Percentiles rank a stretch among this genome's conserved stretches.
Evolutionary conservation across 2,888 invertebrate species (phyloP).

Genomic region (Aplocera efformata): DNA sequence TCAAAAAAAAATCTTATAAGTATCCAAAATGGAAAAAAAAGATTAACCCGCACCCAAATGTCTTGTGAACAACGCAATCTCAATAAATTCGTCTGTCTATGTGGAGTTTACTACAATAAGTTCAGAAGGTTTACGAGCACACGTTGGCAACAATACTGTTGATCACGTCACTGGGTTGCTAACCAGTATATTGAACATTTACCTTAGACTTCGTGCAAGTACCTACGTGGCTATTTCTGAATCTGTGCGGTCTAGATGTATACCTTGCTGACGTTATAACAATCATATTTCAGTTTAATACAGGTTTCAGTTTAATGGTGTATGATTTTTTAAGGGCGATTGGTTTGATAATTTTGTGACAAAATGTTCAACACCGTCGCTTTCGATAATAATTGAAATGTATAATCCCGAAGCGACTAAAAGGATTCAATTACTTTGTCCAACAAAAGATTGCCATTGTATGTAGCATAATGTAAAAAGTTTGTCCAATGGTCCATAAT

Average conservation of each 20-base stretch:
- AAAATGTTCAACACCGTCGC: too few relatives aligned
- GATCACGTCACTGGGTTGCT: constrained; percentile 24
- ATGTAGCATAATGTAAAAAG: constrained; percentile 60
- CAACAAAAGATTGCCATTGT: constrained; percentile 42
- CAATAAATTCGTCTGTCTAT: constrained; percentile 18
- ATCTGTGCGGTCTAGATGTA: constrained; percentile 51
- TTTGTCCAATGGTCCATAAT: constrained; percentile 55
- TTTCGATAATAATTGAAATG: constrained; percentile 6
- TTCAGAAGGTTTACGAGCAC: constrained; percentile 25
- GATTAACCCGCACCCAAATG: background rate
- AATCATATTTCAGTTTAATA: background rate
- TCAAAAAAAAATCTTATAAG: too few relatives aligned
- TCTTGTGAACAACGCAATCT: constrained; percentile 15
- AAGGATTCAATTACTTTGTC: constrained; percentile 39
- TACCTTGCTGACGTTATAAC: constrained; percentile 31
- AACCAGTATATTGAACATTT: constrained; percentile 17
- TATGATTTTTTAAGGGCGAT: too few relatives aligned
- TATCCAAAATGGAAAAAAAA: too few relatives aligned
- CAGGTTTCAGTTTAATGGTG: too few relatives aligned
- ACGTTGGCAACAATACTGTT: constrained; percentile 27
- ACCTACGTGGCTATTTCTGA: constrained; percentile 55
- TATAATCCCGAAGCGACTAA: constrained; percentile 21
- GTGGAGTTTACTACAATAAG: constrained; percentile 28
- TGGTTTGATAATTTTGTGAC: too few relatives aligned
- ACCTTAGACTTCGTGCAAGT: constrained; percentile 39